Percentiles rank a stretch among this genome's conserved stretches.
phyloP scores from a whole-genome alignment of 2,113 vertebrate genomes.

The Prietella phreatophila region DNA sequence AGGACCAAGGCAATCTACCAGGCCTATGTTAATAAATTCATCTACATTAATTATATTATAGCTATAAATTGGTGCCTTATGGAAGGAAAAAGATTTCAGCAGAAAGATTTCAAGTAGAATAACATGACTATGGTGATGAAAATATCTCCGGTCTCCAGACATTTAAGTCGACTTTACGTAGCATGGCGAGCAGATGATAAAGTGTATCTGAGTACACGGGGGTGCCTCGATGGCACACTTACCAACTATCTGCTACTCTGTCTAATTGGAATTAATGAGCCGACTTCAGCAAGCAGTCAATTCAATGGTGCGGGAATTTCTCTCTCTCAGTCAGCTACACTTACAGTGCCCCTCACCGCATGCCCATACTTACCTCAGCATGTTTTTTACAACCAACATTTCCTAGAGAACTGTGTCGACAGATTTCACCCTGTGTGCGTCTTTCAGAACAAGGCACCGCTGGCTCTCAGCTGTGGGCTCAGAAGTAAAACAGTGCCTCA shows the following conservation, averaged over 20 bases:
- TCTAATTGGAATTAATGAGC: slow-evolving; percentile 55
- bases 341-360: slow-evolving; percentile 9
- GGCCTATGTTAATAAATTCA: neutral
- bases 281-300: slow-evolving; percentile 47
- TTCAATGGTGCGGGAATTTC: slow-evolving; percentile 45
- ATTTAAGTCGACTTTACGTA: slow-evolving; percentile 42
- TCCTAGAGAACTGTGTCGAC: slow-evolving; percentile 22
- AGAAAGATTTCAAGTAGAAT: neutral
- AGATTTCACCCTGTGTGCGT: slow-evolving; percentile 17
- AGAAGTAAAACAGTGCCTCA: slow-evolving; percentile 3
- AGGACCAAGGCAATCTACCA: neutral
- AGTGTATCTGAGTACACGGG: slow-evolving; percentile 29
- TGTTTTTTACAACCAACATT: slow-evolving; percentile 30
- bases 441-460: neutral
- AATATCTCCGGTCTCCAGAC: slow-evolving; percentile 28
- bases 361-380: slow-evolving; percentile 10
- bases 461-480: slow-evolving; percentile 8
- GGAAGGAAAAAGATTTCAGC: neutral
- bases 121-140: slow-evolving; percentile 8
- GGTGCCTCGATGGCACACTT: slow-evolving; percentile 24
- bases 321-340: slow-evolving; percentile 28
- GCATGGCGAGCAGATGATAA: slow-evolving; percentile 41
- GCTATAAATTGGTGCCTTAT: neutral
- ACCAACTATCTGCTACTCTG: slow-evolving; percentile 41
- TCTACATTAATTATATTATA: neutral